Base-by-base conservation (phyloP, 2,888 invertebrate genomes). In the Lasioglossum oenotherae region DNA sequence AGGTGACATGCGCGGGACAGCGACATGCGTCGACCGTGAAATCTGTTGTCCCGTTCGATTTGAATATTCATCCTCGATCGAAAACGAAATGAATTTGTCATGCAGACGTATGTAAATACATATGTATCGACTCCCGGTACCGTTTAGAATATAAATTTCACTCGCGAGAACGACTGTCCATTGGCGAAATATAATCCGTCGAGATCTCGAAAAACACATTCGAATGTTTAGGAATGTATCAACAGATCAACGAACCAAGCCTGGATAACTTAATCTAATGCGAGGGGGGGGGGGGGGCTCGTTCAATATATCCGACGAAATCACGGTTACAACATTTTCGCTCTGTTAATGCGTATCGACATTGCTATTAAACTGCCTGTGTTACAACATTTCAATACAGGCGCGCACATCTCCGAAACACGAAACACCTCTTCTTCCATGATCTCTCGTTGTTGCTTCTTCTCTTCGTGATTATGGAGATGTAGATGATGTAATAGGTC, bases 21-120 rank as follows among this genome's bases (percentile, higher is more conserved):
- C 44, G 44, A 60, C 38, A 41, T 44, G 27, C 38, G 38, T 74
- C 74, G 57, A 16, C 4, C 41, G 41, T 57, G 60, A 75, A 27
- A n/a, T 60, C 27, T 19, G 69, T 44, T 23, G 31, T 44, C 57
- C 75, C 44, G 41, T 60, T 41, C 75, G 31, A 19, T 31, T 76
- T 35, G 60, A 75, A 75, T 76, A 76, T 76, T 76, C 44, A 76
- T 64, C 64, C 5, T 12, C 44, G 19, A 12, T 31, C 44, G 41
- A 31, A 64, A 76, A 6, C 64, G 75, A 44, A 23, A 44, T 49
- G 27, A 23, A 73, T 46, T 53, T 19, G n/a, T 38, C 41, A 67
- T n/a, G 69, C 35, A 3, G 35, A 44, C 80, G 64, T n/a, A 8
- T 3, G 3, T n/a, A n/a, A 3, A 53, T 23, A 53, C n/a, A n/a